phyloP scores from a whole-genome alignment of 2,888 invertebrate species.

The Chesias legatella region DNA sequence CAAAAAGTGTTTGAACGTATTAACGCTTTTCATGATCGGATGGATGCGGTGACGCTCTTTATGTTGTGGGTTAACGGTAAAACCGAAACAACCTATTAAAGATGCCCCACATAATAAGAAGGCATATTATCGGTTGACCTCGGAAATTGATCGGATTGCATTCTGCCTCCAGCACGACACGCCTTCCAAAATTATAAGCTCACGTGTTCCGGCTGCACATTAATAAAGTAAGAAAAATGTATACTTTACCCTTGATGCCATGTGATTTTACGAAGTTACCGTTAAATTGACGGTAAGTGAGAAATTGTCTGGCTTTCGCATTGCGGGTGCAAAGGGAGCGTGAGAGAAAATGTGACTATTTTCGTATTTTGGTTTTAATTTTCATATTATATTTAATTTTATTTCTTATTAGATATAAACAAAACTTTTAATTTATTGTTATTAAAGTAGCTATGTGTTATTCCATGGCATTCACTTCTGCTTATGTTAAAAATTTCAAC shows the following conservation, averaged over 20 bases:
- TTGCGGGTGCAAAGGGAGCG: not conserved
- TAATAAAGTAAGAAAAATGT: slow-evolving; percentile 21
- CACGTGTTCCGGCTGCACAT: slow-evolving; percentile 21
- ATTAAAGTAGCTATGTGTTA: too few species aligned
- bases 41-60: slow-evolving; percentile 4
- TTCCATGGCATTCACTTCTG: too few species aligned
- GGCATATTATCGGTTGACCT: slow-evolving; percentile 55
- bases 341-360: too few species aligned
- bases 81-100: slow-evolving; percentile 53
- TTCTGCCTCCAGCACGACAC: slow-evolving; percentile 42
- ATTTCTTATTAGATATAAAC: too few species aligned
- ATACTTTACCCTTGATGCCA: slow-evolving; percentile 14
- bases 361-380: too few species aligned
- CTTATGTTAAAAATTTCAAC: too few species aligned
- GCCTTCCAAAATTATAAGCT: slow-evolving; percentile 54
- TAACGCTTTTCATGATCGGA: too few species aligned
- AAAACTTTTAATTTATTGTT: too few species aligned
- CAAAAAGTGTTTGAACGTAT: too few species aligned
- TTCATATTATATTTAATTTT: too few species aligned
- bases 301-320: not conserved
- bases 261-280: slow-evolving; percentile 11
- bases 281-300: slow-evolving; percentile 12
- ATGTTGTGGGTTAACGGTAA: slow-evolving; percentile 41
- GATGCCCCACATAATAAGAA: slow-evolving; percentile 54
- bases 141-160: slow-evolving; percentile 59